Evolutionary conservation across 2,888 invertebrate species (phyloP).

Genomic region (Alloscopus bannaensis): DNA sequence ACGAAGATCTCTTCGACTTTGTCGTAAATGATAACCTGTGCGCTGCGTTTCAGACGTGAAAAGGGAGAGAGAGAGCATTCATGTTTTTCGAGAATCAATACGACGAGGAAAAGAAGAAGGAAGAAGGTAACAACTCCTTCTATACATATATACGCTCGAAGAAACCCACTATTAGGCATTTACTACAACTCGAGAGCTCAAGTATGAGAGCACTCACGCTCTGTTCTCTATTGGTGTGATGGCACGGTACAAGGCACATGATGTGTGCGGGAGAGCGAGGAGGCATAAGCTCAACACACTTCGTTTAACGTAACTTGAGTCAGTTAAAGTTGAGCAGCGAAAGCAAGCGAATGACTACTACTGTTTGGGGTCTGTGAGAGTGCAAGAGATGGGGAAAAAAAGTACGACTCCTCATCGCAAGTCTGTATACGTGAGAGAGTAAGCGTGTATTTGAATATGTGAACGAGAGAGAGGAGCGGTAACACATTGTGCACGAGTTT

Average conservation of each 20-base stretch:
- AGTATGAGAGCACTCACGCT: not conserved
- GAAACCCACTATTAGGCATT: slow-evolving; percentile 6
- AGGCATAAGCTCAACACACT: slow-evolving; percentile 16
- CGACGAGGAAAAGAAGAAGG: slow-evolving; percentile 14
- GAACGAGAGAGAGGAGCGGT: no score
- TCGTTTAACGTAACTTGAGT: slow-evolving; percentile 1
- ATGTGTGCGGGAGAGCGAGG: not conserved
- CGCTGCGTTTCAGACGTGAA: slow-evolving; percentile 4
- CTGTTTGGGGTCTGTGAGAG: slow-evolving; percentile 1
- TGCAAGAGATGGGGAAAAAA: no score
- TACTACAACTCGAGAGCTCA: not conserved
- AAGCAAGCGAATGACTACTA: slow-evolving; percentile 20
- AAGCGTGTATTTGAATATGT: no score
- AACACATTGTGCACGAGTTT: no score
- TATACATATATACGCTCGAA: not conserved
- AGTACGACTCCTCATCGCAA: no score
- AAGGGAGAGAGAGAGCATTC: slow-evolving; percentile 9
- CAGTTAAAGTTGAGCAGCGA: slow-evolving; percentile 35
- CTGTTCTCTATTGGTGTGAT: slow-evolving; percentile 13
- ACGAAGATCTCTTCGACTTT: no score
- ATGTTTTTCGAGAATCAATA: slow-evolving; percentile 25
- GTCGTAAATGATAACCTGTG: slow-evolving; percentile 9
- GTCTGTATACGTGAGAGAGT: no score
- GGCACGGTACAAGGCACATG: slow-evolving; percentile 19
- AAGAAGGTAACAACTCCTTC: slow-evolving; percentile 7